phyloP scores from a whole-genome alignment of 2,113 vertebrate genomes.

The Crotalus tigris region DNA sequence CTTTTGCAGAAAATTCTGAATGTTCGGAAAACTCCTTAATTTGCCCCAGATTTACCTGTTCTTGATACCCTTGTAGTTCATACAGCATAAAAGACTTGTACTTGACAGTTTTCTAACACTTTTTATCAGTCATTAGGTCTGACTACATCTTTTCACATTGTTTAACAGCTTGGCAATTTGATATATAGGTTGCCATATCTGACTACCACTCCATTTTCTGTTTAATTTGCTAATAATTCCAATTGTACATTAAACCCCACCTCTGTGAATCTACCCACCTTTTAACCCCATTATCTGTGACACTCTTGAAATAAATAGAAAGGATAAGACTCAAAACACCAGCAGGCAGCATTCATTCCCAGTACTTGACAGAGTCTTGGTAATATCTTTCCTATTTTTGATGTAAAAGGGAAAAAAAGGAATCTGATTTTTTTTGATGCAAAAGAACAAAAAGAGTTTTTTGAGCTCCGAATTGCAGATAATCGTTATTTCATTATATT shows the following conservation, averaged over 20 bases:
- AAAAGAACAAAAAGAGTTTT: not conserved
- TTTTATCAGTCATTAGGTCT: conserved; percentile 1
- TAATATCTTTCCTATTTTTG: not conserved
- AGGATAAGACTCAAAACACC: not conserved
- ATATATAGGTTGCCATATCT: not conserved
- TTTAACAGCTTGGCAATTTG: not conserved
- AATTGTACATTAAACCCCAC: not conserved
- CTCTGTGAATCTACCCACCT: not conserved
- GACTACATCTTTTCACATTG: not conserved
- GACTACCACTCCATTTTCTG: not conserved
- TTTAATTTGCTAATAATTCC: not conserved
- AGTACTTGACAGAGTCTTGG: not conserved
- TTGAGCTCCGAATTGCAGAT: not conserved
- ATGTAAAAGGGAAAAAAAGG: not conserved
- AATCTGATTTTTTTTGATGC: not conserved
- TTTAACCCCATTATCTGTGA: not conserved
- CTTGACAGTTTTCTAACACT: not conserved
- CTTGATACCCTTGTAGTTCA: not conserved
- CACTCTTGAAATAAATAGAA: not conserved
- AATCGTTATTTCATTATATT: not conserved
- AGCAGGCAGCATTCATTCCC: not conserved
- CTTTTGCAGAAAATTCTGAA: not conserved
- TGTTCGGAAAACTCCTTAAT: not conserved
- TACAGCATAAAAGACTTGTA: not conserved
- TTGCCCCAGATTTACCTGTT: not conserved